Base-by-base conservation (phyloP, 2,797 vertebrate genomes). In the Xiphorhynchus erythropygius region DNA sequence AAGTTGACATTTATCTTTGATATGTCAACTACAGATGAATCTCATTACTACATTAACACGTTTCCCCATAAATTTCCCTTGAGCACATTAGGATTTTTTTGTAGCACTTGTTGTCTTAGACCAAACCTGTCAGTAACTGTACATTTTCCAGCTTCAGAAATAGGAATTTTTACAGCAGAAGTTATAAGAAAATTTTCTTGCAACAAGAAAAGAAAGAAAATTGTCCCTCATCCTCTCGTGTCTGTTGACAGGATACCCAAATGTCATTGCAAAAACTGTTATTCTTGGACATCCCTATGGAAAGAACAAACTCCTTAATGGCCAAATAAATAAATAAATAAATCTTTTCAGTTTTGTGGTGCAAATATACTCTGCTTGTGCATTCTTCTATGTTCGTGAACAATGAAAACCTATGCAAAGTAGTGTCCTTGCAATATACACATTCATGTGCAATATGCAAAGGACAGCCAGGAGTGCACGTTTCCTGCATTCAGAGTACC, bases 11-110 rank as follows among this genome's bases (percentile, higher is more conserved):
- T 96, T 91, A 78, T 93, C 77, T 91, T 75, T 88, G 65, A 33
- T 94, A 79, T 39, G 77, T 94, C 90, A 94, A 55, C 90, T 91
- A 62, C 77, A 94, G 63, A 94, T 84, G 83, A 88, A 94, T 91
- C 87, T 93, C 80, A 82, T 95, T 94, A 88, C 27, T 84, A 67
- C 65, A 73, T 91, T 94, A 91, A 88, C 80, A 81, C n/a, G 3
- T 84, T 80, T 81, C 39, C 62, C 50, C 35, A 81, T 76, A 69
- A 65, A 91, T 95, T 91, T 90, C 62, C 47, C 44, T 75, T 73
- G 42, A 83, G 67, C 59, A 65, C 55, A 35, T 13, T 35, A 62
- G 25, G 11, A 11, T 88, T 75, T 89, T 91, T 91, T 73, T 27
- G 75, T 50, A 30, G 47, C 62, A 49, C 16, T 91, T 73, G 11